phyloP scores from a whole-genome alignment of 64 coral and sea anemone species.

The Cladopsammia gracilis region DNA sequence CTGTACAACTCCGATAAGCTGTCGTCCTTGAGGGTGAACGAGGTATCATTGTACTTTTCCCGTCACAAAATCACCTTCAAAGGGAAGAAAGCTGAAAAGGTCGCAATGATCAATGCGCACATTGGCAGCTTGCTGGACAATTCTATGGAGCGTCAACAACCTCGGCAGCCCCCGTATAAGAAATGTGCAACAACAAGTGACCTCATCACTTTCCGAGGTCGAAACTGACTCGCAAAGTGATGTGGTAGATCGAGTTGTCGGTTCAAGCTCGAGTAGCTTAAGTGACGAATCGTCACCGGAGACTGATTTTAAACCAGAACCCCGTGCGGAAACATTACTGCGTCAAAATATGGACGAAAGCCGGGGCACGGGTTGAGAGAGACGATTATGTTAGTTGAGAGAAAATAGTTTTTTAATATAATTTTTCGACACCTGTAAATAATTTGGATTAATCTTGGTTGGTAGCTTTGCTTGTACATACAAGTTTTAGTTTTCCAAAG shows the following conservation, averaged over 20 bases:
- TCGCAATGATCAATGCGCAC: conserved; percentile 9
- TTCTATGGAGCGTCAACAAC: conserved; percentile 26
- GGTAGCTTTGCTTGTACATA: conserved; percentile 47
- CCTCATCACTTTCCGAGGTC: conserved; percentile 29
- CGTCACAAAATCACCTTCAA: conserved; percentile 48
- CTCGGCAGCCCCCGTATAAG: conserved; percentile 34
- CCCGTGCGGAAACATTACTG: conserved; percentile 48
- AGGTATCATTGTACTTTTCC: conserved; percentile 53
- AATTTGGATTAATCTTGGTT: conserved; percentile 39
- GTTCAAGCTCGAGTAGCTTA: conserved; percentile 43
- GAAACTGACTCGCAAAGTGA: conserved; percentile 32
- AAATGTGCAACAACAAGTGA: conserved; percentile 58
- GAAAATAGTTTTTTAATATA: conserved; percentile 41
- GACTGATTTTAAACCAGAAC: conserved; percentile 51
- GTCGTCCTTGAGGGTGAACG: too few relatives aligned
- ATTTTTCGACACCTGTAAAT: conserved; percentile 41
- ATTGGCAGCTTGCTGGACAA: conserved; percentile 16
- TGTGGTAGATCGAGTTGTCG: conserved; percentile 39
- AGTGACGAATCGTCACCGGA: too few relatives aligned
- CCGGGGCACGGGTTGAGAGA: conserved; percentile 32
- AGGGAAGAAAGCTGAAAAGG: conserved; percentile 53
- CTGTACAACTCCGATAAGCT: too few relatives aligned
- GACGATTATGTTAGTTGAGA: conserved; percentile 48
- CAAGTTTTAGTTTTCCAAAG: conserved; percentile 64
- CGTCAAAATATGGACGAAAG: conserved; percentile 62